These are phyloP conservation scores for Chirona hameri DNA, from an alignment of 2,888 invertebrate species.

Conservation along the genomic window DNA sequence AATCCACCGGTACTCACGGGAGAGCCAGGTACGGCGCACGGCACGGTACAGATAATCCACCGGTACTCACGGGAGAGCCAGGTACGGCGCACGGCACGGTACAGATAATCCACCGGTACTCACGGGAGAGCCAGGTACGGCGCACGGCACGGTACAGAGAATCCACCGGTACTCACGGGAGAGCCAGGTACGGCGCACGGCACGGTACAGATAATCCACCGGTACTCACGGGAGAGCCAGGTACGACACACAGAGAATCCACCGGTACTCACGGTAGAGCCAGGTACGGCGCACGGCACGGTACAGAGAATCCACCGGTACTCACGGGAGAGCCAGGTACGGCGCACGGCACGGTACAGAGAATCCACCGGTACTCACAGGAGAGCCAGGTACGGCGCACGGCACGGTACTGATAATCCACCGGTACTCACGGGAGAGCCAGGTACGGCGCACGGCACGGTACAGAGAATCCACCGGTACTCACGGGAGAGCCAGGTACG, in stretches of 20 bases:
- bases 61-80: background rate
- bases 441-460: background rate
- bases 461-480: background rate
- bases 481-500: background rate
- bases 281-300: background rate
- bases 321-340: background rate
- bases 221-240: background rate
- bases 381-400: background rate
- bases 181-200: background rate
- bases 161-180: background rate
- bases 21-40: background rate
- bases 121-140: background rate
- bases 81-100: background rate
- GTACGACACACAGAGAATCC: background rate
- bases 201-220: no score
- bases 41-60: no score
- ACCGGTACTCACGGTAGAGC: background rate
- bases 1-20: background rate
- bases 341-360: background rate
- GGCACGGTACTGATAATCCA: no score
- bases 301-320: background rate
- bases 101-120: background rate
- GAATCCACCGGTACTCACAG: background rate
- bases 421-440: background rate
- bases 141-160: no score